A percentile compares a stretch with the other conserved stretches of the same genome.
Evolutionary conservation across 2,888 invertebrate genomes (phyloP).

Genomic region (Ophioninae sp.): DNA sequence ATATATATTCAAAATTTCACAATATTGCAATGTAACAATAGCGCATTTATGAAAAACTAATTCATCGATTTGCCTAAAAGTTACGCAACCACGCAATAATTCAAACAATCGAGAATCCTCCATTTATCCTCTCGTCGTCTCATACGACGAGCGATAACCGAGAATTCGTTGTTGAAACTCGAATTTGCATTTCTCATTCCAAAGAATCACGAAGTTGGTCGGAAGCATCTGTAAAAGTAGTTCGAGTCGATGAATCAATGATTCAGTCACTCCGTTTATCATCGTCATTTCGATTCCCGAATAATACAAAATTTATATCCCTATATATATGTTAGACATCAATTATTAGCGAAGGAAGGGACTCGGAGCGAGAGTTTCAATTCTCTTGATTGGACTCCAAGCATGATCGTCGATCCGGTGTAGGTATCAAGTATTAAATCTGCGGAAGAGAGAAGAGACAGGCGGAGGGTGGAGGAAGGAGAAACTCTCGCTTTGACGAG

Average conservation of each 20-base stretch:
- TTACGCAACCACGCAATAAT: background rate
- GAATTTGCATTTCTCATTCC: background rate
- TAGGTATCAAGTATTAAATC: constrained; percentile 51
- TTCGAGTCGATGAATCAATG: background rate
- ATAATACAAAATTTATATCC: background rate
- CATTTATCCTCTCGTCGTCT: no score
- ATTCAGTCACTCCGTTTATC: background rate
- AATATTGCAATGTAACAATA: background rate
- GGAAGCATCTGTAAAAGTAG: background rate
- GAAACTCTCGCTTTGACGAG: background rate
- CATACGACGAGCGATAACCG: no score
- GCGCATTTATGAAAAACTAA: background rate
- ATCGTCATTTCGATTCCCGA: background rate
- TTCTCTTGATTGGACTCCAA: constrained; percentile 45
- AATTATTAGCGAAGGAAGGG: constrained; percentile 25
- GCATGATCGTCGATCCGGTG: constrained; percentile 33
- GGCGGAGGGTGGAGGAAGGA: background rate
- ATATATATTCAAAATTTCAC: background rate
- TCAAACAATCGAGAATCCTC: background rate
- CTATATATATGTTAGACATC: background rate
- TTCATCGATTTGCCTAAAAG: background rate
- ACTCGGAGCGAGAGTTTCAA: constrained; percentile 21
- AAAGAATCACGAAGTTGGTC: background rate
- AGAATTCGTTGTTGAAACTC: no score
- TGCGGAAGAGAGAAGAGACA: constrained; percentile 4